These are phyloP conservation scores for Alethe diademata DNA, from an alignment of 2,113 vertebrate genomes.

Conservation along the genomic window DNA sequence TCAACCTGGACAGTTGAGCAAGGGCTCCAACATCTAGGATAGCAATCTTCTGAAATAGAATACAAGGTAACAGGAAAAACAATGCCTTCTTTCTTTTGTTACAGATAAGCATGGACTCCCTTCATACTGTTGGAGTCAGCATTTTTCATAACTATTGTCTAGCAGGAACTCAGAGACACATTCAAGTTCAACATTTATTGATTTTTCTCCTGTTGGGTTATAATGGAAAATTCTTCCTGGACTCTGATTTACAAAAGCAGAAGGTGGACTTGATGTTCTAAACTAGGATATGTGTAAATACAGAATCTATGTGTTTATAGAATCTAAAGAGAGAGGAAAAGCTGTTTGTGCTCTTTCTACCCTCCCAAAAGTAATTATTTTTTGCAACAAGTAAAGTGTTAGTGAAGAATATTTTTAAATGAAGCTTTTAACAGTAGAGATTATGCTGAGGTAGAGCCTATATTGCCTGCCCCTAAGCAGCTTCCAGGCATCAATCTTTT, in stretches of 20 bases:
- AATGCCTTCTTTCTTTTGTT: not conserved
- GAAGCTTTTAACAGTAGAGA: not conserved
- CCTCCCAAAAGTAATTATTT: not conserved
- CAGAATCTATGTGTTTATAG: not conserved
- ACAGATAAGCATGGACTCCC: not conserved
- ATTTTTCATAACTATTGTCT: constrained; percentile 44
- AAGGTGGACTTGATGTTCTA: not conserved
- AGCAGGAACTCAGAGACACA: not conserved
- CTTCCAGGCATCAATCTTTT: not conserved
- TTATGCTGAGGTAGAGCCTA: not conserved
- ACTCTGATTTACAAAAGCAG: constrained; percentile 24
- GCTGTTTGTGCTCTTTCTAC: not conserved
- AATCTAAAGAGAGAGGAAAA: not conserved
- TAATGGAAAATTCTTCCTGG: constrained; percentile 12
- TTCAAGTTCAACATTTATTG: constrained; percentile 21
- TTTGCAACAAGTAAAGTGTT: not conserved
- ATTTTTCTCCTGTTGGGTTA: constrained; percentile 9
- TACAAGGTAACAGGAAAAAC: not conserved
- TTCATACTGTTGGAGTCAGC: constrained; percentile 5
- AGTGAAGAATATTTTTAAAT: not conserved
- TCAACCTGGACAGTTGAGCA: not conserved
- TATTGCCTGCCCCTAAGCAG: not conserved
- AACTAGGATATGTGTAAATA: not conserved
- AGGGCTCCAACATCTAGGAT: not conserved
- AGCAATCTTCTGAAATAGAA: constrained; percentile 27